Conservation (phyloP, 1,140 invertebrate genomes). For the Triops longicaudatus region DNA sequence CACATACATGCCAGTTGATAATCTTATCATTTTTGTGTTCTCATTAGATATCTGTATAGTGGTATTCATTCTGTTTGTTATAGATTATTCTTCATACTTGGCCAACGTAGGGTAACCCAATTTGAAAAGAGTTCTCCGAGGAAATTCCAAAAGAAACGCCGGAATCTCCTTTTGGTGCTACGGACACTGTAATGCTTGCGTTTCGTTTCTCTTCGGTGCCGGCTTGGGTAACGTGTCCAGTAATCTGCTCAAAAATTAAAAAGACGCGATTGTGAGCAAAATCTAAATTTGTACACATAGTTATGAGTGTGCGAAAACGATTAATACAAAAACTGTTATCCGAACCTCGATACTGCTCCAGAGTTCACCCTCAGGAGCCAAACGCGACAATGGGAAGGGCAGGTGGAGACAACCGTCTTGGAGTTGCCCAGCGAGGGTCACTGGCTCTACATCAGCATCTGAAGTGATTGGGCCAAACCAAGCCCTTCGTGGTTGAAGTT, state of each 20-base stretch:
- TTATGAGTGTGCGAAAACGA: too few relatives aligned
- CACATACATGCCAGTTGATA: too few relatives aligned
- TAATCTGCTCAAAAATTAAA: background rate
- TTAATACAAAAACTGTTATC: background rate
- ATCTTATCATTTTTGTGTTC: too few relatives aligned
- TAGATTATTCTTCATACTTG: slow-evolving; percentile 40
- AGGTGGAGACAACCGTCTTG: background rate
- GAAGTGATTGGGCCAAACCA: background rate
- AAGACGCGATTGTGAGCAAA: background rate
- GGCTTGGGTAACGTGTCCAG: background rate
- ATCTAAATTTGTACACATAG: too few relatives aligned
- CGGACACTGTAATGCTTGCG: background rate
- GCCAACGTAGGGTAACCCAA: slow-evolving; percentile 53
- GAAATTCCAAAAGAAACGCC: slow-evolving; percentile 37
- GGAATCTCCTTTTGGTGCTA: background rate
- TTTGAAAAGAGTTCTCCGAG: slow-evolving; percentile 48
- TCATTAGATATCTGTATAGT: too few relatives aligned
- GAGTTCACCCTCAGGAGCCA: background rate
- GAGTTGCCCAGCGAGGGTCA: background rate
- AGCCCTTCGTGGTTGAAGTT: background rate
- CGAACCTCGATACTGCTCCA: background rate
- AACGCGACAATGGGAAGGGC: background rate
- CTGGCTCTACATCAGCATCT: background rate
- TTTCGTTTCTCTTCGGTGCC: background rate
- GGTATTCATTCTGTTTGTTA: too few relatives aligned